Evolutionary conservation across 2,797 vertebrate genomes (phyloP), one percentile per base, ranked within the genome.

Genomic region (Lepidocolaptes lacrymiger): DNA sequence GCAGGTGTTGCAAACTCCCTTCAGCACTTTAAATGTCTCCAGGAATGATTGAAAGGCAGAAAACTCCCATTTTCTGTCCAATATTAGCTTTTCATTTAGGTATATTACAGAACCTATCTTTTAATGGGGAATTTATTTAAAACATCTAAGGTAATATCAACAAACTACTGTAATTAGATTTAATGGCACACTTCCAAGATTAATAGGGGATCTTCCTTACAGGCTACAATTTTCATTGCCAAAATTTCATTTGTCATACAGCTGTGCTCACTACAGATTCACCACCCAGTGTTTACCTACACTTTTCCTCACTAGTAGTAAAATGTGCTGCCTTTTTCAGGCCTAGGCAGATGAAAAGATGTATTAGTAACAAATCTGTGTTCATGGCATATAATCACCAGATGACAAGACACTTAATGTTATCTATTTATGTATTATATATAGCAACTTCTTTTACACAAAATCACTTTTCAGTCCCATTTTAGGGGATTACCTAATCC

Each of bases 101-200:
- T 73, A 56, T 49, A 93, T 80, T 67, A 72, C 52, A 80, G 84
- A 90, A 85, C 71, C 64, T 88, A 89, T 93, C 61, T 81, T 88
- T 85, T 85, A 82, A 82, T 74, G 32, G 26, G 61, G 26, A 87
- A 75, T 89, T 78, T 55, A 90, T 87, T 89, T 77, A 61, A 95
- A 94, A 89, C 41, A 77, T 82, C 88, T 79, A 94, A 83, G 52
- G 37, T 76, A 85, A 27, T 93, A 82, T 74, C 80, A 96, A 96
- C 96, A 93, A 92, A 96, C 86, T 92, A 96, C 86, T 89, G 93
- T 97, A 97, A 97, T 97, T 97, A 97, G 85, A 96, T 85, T 69
- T 94, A 96, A 96, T 92, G 88, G 95, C 94, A 91, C 43, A 62
- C 84, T 97, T 97, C 95, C 89, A 96, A 96, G 93, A 93, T 88